Percentiles rank a stretch among this genome's conserved stretches.
Conservation (phyloP, 2,888 invertebrate genomes). For the Leptinotarsa peninsularis region DNA sequence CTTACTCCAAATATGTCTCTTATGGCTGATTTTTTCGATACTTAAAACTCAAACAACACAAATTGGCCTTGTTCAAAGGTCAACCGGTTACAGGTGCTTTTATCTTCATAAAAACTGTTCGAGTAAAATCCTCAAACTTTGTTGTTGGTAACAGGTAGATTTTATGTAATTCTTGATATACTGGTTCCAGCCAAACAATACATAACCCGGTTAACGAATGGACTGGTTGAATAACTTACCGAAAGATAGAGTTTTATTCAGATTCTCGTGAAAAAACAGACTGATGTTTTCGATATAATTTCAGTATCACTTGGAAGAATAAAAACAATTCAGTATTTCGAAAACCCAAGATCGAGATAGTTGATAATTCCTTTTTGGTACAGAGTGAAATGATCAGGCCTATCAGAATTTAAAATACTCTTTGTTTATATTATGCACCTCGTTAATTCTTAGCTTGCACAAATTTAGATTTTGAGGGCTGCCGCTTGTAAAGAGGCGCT, state of each 20-base stretch:
- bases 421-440: too few species aligned
- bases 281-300: too few species aligned
- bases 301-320: too few species aligned
- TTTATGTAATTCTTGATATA: constrained; percentile 23
- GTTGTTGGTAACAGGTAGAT: constrained; percentile 17
- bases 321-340: too few species aligned
- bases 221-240: not conserved
- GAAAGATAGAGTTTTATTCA: not conserved
- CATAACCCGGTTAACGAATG: constrained; percentile 4
- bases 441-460: too few species aligned
- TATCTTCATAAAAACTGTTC: constrained; percentile 9
- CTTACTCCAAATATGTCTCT: constrained; percentile 24
- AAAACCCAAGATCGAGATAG: too few species aligned
- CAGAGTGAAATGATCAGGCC: too few species aligned
- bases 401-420: too few species aligned
- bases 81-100: constrained; percentile 20
- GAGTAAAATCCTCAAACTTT: constrained; percentile 20
- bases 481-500: too few species aligned
- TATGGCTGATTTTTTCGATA: constrained; percentile 11
- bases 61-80: constrained; percentile 22
- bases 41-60: constrained; percentile 8
- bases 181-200: constrained; percentile 19
- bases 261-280: not conserved
- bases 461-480: too few species aligned
- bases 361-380: too few species aligned